Evolutionary conservation across 1,140 invertebrate genomes (phyloP).

Genomic region (Penaeus japonicus): DNA sequence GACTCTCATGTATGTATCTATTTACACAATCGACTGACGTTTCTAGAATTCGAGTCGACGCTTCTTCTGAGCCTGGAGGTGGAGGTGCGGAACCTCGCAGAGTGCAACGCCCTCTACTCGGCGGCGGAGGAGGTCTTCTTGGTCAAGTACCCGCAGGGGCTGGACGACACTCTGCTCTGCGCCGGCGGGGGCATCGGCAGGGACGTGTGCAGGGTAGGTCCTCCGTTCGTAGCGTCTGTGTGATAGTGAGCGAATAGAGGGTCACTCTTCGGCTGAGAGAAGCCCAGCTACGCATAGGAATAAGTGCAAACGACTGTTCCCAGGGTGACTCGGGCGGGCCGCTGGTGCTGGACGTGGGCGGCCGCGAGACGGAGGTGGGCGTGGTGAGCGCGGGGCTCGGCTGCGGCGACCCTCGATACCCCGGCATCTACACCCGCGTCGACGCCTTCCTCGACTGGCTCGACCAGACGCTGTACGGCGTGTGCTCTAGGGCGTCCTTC

Average conservation of each 20-base stretch:
- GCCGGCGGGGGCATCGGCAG: not conserved
- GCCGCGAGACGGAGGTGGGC: not conserved
- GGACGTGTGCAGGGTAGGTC: not conserved
- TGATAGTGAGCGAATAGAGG: no score
- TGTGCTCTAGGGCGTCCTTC: no score
- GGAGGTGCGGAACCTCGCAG: not conserved
- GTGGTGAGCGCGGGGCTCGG: not conserved
- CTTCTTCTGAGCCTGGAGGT: conserved; percentile 2
- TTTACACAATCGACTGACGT: no score
- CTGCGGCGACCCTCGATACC: not conserved
- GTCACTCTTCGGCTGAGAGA: no score
- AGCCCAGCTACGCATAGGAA: not conserved
- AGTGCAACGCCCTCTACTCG: not conserved
- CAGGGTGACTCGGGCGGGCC: not conserved
- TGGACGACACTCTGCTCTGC: not conserved
- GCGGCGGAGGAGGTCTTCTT: not conserved
- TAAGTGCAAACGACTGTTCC: not conserved
- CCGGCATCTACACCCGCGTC: not conserved
- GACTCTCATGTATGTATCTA: no score
- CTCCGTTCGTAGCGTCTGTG: no score
- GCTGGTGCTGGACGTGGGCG: not conserved
- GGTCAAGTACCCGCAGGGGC: not conserved
- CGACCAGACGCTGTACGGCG: no score
- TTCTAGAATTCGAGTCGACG: not conserved
- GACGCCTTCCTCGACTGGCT: not conserved